Base-by-base conservation (phyloP, 53 echinoderm and acorn worm species). In the Paracentrotus lividus region DNA sequence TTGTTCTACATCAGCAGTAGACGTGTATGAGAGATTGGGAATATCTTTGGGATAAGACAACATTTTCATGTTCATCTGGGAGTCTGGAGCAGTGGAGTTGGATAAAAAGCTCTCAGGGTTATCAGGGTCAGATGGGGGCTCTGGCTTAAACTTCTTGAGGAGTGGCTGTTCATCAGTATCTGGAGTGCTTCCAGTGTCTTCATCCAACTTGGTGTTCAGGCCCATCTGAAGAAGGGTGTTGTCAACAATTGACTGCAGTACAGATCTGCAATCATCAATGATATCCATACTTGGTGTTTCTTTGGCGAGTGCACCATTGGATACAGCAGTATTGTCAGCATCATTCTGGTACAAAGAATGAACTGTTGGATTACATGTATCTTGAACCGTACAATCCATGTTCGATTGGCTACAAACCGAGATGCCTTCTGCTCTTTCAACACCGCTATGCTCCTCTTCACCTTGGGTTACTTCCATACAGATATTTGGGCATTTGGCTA, bases 1-100 rank as follows among this genome's bases (percentile, higher is more conserved):
- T 72, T 72, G 72, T 40, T 72, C 40, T 5, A 72, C 40, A 72
- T 72, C 72, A 38, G 36, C 40, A 72, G 72, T 72, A 72, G 72
- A 72, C 40, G 16, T 36, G 40, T 38, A 0, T 1, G 32, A 36
- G 3, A 18, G 2, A 1, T 38, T 36, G 40, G 72, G 38, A 5
- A 38, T 40, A 36, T 72, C 4, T 16, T 40, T 72, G 36, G 6
- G 36, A 72, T 18, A 72, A 72, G 72, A 72, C 5, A 38, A 36
- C 38, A 36, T 21, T 72, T 16, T 40, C 21, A 32, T n/a, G 4
- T 31, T 15, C 31, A 4, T 14, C 1, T 20, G 72, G 8, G 40
- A 32, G 18, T 20, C 18, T 72, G 38, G 40, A 72, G 5, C 40
- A 40, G 36, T 36, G 72, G 40, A 18, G 40, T 20, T 38, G 40